These are phyloP conservation scores for Amazona ochrocephala DNA, from an alignment of 2,797 vertebrate species.

Conservation along the genomic window DNA sequence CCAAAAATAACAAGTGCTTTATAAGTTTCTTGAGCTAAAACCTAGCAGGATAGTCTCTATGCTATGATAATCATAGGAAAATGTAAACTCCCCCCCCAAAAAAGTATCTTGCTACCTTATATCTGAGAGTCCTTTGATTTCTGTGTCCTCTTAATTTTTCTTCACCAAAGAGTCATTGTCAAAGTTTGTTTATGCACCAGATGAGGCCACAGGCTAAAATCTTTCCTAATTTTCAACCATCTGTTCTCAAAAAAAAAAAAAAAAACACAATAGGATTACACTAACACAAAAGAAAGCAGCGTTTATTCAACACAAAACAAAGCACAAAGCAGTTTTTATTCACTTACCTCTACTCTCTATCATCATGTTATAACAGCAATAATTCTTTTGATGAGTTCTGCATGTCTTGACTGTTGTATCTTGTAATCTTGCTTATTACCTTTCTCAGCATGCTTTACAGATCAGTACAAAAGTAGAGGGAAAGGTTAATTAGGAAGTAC, in stretches of 20 bases:
- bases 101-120: neutral
- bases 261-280: neutral
- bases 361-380: neutral
- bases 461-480: conserved; percentile 16
- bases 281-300: neutral
- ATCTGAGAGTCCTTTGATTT: neutral
- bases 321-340: conserved; percentile 5
- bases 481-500: conserved; percentile 35
- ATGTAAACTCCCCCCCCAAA: neutral
- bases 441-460: conserved; percentile 4
- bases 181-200: neutral
- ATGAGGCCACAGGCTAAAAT: neutral
- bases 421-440: conserved; percentile 21
- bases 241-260: neutral
- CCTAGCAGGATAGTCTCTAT: neutral
- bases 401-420: neutral
- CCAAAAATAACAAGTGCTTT: neutral
- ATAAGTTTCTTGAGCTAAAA: neutral
- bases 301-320: neutral
- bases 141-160: neutral
- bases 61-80: neutral
- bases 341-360: neutral
- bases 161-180: neutral
- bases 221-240: neutral
- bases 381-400: neutral